Evolutionary conservation across 2,888 invertebrate genomes (phyloP).

Genomic region (Ecliptopera silaceata): DNA sequence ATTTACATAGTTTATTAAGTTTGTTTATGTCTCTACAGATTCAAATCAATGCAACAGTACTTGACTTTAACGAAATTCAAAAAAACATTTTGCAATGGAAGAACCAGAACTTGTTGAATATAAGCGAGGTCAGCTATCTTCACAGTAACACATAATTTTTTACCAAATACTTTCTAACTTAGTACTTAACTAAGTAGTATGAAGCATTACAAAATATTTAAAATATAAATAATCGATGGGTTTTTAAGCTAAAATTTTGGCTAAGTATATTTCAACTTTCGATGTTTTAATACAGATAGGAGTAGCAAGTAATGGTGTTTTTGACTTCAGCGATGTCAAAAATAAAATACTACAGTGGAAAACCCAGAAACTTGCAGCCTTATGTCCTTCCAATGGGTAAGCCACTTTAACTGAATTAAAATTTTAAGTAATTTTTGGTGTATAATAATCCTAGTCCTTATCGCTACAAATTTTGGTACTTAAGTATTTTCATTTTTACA

Average conservation of each 20-base stretch:
- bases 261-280: too few species aligned
- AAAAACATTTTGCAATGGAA: conserved; percentile 73
- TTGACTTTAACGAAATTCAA: conserved; percentile 69
- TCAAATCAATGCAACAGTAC: conserved; percentile 60
- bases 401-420: conserved; percentile 18
- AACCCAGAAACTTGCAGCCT: conserved; percentile 67
- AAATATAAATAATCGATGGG: too few species aligned
- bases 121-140: conserved; percentile 71
- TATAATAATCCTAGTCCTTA: background rate
- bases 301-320: conserved; percentile 66
- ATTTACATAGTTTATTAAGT: background rate
- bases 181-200: too few species aligned
- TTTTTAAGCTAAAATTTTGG: too few species aligned
- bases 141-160: background rate
- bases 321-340: conserved; percentile 74
- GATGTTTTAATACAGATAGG: conserved; percentile 52
- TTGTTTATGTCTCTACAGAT: conserved; percentile 52
- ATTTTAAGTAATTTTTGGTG: background rate
- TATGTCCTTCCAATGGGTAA: conserved; percentile 75
- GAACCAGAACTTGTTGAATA: conserved; percentile 63
- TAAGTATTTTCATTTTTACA: too few species aligned
- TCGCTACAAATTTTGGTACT: too few species aligned
- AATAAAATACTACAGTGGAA: conserved; percentile 79
- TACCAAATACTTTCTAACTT: background rate
- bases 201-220: too few species aligned